Conservation (phyloP, 1,140 invertebrate genomes). For the Zaprionus tsacasi region DNA sequence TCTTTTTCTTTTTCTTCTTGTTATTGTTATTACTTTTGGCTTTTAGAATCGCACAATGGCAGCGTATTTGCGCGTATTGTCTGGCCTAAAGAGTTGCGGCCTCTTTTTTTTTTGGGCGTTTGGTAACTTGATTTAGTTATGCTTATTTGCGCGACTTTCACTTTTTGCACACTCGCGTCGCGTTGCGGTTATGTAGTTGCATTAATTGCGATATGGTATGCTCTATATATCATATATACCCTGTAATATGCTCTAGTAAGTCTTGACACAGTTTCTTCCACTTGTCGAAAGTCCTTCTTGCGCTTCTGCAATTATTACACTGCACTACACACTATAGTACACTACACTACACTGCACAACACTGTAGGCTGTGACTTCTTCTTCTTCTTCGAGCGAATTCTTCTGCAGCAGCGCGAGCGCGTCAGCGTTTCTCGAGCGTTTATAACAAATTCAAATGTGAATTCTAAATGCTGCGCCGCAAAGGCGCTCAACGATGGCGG, state of each 20-base stretch:
- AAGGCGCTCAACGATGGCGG: conserved; percentile 48
- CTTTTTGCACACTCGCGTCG: conserved; percentile 33
- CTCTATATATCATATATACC: neutral
- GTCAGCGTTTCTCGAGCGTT: conserved; percentile 81
- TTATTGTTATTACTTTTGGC: conserved; percentile 20
- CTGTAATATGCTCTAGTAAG: neutral
- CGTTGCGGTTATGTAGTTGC: conserved; percentile 29
- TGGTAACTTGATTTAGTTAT: conserved; percentile 53
- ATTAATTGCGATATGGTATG: conserved; percentile 8
- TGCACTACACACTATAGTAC: conserved; percentile 10
- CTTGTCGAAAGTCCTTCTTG: conserved; percentile 35
- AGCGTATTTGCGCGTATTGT: conserved; percentile 46
- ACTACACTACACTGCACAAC: conserved; percentile 16
- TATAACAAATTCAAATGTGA: conserved; percentile 83
- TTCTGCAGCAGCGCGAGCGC: conserved; percentile 53
- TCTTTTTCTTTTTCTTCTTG: conserved; percentile 25
- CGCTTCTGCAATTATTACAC: neutral
- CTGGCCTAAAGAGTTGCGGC: conserved; percentile 17
- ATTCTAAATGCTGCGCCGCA: conserved; percentile 70
- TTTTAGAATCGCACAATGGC: conserved; percentile 79
- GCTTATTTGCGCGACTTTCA: conserved; percentile 44
- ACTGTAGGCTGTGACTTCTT: neutral
- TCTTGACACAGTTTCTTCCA: conserved; percentile 19
- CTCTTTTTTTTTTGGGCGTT: conserved; percentile 26
- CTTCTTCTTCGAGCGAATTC: conserved; percentile 12